These are phyloP conservation scores for Orestias chungarensis DNA, from an alignment of 2,797 vertebrate genomes.

Conservation along the genomic window DNA sequence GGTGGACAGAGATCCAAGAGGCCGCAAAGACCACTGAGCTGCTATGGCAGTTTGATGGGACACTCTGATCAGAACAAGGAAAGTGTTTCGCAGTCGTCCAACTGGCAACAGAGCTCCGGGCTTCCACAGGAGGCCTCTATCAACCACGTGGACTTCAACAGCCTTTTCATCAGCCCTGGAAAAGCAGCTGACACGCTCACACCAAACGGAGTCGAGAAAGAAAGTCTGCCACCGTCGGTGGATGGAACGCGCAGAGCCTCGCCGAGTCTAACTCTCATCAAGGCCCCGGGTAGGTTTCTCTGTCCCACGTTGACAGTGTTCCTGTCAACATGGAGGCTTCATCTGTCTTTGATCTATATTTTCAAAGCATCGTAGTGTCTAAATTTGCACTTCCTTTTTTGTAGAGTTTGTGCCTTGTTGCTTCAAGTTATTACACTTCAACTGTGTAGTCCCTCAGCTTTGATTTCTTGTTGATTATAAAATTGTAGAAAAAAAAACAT, in stretches of 20 bases:
- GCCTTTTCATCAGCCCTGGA: conserved; percentile 35
- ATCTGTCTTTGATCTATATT: conserved; percentile 57
- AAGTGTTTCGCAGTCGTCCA: conserved; percentile 32
- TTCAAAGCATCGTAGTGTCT: conserved; percentile 52
- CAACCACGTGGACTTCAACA: conserved; percentile 28
- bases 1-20: conserved; percentile 29
- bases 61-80: conserved; percentile 47
- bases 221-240: conserved; percentile 17
- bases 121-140: conserved; percentile 45
- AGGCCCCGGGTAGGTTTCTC: conserved; percentile 66
- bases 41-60: conserved; percentile 68
- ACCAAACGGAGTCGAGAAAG: conserved; percentile 20
- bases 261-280: conserved; percentile 73
- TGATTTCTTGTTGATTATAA: conserved; percentile 62
- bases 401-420: conserved; percentile 26
- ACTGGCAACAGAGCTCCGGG: conserved; percentile 61
- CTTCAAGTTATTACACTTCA: conserved; percentile 34
- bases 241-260: conserved; percentile 45
- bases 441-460: conserved; percentile 47
- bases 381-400: conserved; percentile 58
- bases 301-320: conserved; percentile 38
- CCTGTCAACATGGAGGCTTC: conserved; percentile 50
- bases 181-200: conserved; percentile 18
- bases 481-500: conserved; percentile 22
- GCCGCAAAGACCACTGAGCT: conserved; percentile 70